Conservation (phyloP, 2,888 invertebrate species). For the Cyclophora albipunctata region DNA sequence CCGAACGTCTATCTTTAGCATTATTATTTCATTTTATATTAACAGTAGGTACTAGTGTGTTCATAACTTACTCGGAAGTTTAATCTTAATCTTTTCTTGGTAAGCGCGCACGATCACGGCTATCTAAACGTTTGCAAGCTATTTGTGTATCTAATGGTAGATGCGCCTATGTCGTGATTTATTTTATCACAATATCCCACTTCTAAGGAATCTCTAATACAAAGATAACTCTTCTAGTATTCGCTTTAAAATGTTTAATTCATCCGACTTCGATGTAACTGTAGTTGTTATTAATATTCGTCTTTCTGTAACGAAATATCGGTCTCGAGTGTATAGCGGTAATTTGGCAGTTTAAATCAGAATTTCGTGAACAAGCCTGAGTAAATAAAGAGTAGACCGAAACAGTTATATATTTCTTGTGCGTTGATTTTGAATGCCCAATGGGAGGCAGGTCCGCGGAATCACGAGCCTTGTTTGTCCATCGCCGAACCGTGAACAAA, state of each 20-base stretch:
- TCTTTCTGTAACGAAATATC: conserved; percentile 2
- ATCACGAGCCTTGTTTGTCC: conserved; percentile 32
- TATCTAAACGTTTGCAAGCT: conserved; percentile 17
- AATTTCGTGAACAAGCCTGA: background rate
- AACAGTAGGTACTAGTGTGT: too few relatives aligned
- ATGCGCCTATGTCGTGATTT: conserved; percentile 28
- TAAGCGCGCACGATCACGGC: background rate
- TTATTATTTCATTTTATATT: too few relatives aligned
- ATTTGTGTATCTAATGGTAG: conserved; percentile 26
- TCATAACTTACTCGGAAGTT: too few relatives aligned
- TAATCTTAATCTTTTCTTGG: background rate
- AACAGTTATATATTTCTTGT: conserved; percentile 18
- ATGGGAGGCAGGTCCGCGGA: conserved; percentile 29
- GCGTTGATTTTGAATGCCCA: conserved; percentile 47
- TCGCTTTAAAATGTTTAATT: conserved; percentile 18
- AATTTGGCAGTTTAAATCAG: background rate
- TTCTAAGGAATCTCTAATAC: conserved; percentile 19
- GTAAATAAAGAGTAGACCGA: conserved; percentile 1
- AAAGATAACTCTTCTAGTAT: conserved; percentile 23
- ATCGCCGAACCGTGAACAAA: conserved; percentile 38
- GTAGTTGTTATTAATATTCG: conserved; percentile 6
- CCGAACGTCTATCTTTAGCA: too few relatives aligned
- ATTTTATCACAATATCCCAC: conserved; percentile 25
- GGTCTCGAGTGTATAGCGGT: too few relatives aligned
- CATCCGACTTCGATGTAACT: conserved; percentile 18